Evolutionary conservation across 2,113 vertebrate genomes (phyloP).

Genomic region (Laterallus jamaicensis): DNA sequence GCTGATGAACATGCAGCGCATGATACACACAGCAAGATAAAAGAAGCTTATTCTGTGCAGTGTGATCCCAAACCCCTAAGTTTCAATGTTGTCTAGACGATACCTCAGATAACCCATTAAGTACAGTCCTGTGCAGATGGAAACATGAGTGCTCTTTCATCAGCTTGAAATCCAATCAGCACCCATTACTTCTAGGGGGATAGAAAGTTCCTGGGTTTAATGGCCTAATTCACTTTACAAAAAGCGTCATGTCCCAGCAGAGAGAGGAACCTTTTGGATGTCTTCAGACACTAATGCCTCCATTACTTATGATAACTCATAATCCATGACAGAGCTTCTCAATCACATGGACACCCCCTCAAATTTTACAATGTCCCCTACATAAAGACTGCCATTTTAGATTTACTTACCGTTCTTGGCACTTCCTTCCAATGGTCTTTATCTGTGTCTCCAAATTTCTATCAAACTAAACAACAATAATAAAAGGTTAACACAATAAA

Average conservation of each 20-base stretch:
- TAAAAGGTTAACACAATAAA: not conserved
- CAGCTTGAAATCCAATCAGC: not conserved
- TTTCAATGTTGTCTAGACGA: not conserved
- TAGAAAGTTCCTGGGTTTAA: not conserved
- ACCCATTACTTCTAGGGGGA: not conserved
- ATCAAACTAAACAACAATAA: not conserved
- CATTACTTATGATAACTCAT: not conserved
- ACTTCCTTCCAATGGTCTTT: not conserved
- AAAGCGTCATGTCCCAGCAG: not conserved
- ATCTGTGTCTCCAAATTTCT: not conserved
- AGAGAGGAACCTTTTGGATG: not conserved
- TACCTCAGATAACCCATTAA: not conserved
- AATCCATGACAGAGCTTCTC: not conserved
- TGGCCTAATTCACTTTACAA: not conserved
- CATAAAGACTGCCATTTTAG: not conserved
- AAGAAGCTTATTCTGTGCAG: not conserved
- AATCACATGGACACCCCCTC: fast-evolving
- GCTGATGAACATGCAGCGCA: not conserved
- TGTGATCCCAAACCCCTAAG: not conserved
- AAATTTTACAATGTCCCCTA: not conserved
- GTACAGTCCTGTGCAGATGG: not conserved
- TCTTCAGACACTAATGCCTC: not conserved
- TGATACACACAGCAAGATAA: not conserved
- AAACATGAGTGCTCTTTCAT: not conserved
- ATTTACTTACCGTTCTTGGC: not conserved